These are phyloP conservation scores for Antechinus flavipes DNA, from an alignment of 2,113 vertebrate genomes.

Conservation along the genomic window DNA sequence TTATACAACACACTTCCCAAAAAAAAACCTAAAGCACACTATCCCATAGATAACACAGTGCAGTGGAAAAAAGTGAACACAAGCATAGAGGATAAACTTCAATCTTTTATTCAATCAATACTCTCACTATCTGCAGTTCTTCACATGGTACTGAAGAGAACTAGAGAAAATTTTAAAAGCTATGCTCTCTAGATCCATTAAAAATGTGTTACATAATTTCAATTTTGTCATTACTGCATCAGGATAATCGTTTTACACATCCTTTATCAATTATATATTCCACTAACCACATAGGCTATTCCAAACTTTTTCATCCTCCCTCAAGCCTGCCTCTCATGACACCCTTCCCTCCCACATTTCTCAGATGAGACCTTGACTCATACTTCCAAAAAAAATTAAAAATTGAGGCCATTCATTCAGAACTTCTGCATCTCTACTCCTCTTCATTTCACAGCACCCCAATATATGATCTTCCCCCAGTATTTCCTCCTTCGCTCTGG, in stretches of 20 bases:
- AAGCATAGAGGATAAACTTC: not conserved
- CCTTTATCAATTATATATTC: not conserved
- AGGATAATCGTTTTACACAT: not conserved
- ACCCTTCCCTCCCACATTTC: not conserved
- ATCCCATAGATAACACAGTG: not conserved
- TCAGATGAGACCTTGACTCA: not conserved
- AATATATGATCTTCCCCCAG: not conserved
- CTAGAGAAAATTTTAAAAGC: not conserved
- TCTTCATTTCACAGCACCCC: not conserved
- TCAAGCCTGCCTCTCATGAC: not conserved
- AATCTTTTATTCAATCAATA: not conserved
- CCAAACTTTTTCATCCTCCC: not conserved
- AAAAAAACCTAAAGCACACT: not conserved
- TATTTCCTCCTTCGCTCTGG: not conserved
- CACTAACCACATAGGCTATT: not conserved
- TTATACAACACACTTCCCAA: not conserved
- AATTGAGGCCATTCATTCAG: not conserved
- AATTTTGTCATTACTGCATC: not conserved
- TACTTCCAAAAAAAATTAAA: not conserved
- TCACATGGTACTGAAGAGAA: not conserved
- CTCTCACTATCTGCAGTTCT: not conserved
- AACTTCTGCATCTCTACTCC: not conserved
- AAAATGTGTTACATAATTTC: not conserved
- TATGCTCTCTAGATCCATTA: not conserved
- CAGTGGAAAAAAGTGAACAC: not conserved